Base-by-base conservation (phyloP, 2,888 invertebrate genomes). In the Microdon myrmicae region DNA sequence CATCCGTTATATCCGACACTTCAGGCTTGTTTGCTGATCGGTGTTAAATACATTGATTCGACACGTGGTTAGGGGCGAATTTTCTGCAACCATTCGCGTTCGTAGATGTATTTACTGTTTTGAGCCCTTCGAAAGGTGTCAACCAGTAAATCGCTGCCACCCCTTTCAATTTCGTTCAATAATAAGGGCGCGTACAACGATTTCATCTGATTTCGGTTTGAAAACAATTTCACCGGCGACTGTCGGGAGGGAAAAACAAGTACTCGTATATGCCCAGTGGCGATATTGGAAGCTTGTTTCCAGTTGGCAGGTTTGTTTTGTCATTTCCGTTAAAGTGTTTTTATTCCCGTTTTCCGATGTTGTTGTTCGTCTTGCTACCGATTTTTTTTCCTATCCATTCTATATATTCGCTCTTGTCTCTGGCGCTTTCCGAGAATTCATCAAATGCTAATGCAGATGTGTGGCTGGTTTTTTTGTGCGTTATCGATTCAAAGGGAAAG, bases 401-500 rank as follows among this genome's bases (percentile, higher is more conserved):
- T n/a, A n/a, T n/a, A n/a, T n/a, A n/a, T n/a, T n/a, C 29, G 7
- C 14, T 9, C 10, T 39, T 23, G 23, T 34, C 14, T 25, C 2
- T 7, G 19, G 39, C 9, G 12, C 12, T 32, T 25, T 22, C 8
- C 7, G 6, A 31, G 19, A 39, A 10, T 10, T 25, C 9, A 5
- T 25, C n/a, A 7, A 16, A n/a, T n/a, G n/a, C n/a, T 12, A 19
- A 2, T 17, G 53, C 19, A 29, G 17, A 25, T 37, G 28, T 38
- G 5, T 8, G 19, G 38, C 26, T 38, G 22, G 31, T 23, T 54
- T 7, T 43, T 5, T 12, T 19, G 9, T 44, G 13, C 10, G 19
- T 29, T 45, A 32, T 54, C 34, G 32, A 37, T 38, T 29, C 17
- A 29, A 31, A 44, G 23, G 37, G 45, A 39, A 54, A n/a, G n/a